phyloP scores from a whole-genome alignment of 2,113 vertebrate genomes.

The Neogobius melanostomus region DNA sequence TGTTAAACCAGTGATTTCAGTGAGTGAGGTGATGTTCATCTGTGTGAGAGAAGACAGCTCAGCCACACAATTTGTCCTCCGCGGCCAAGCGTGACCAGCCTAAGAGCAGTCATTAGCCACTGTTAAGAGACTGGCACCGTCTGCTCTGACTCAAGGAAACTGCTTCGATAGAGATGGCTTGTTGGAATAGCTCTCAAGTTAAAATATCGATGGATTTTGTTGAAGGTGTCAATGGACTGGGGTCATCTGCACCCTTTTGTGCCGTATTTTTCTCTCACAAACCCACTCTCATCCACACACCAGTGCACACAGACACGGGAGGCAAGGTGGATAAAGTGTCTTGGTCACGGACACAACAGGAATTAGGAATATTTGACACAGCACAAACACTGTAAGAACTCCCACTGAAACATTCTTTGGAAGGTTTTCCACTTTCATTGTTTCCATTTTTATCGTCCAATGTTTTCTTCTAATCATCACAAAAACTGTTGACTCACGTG shows the following conservation, averaged over 20 bases:
- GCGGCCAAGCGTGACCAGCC: constrained; percentile 28
- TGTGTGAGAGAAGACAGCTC: constrained; percentile 23
- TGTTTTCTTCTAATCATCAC: not conserved
- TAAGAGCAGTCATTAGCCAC: constrained; percentile 6
- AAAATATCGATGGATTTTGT: not conserved
- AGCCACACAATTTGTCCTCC: constrained; percentile 26
- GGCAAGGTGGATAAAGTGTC: too few species aligned
- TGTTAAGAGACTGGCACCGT: constrained; percentile 22
- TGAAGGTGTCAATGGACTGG: too few species aligned
- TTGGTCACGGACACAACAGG: too few species aligned
- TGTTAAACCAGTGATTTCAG: constrained; percentile 32
- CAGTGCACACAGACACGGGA: too few species aligned
- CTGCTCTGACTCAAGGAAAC: not conserved
- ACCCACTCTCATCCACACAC: too few species aligned
- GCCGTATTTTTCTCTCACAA: too few species aligned
- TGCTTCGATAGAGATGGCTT: constrained; percentile 32
- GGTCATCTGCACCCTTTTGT: too few species aligned
- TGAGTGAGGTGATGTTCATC: constrained; percentile 15
- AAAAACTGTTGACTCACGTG: constrained; percentile 1
- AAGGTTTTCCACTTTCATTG: not conserved
- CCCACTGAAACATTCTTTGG: not conserved
- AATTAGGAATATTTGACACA: too few species aligned
- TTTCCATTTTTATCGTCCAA: not conserved
- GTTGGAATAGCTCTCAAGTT: constrained; percentile 22
- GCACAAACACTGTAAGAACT: not conserved